Evolutionary conservation across 2,113 vertebrate genomes (phyloP), one percentile per base, ranked within the genome.

Genomic region (Etia nguti): DNA sequence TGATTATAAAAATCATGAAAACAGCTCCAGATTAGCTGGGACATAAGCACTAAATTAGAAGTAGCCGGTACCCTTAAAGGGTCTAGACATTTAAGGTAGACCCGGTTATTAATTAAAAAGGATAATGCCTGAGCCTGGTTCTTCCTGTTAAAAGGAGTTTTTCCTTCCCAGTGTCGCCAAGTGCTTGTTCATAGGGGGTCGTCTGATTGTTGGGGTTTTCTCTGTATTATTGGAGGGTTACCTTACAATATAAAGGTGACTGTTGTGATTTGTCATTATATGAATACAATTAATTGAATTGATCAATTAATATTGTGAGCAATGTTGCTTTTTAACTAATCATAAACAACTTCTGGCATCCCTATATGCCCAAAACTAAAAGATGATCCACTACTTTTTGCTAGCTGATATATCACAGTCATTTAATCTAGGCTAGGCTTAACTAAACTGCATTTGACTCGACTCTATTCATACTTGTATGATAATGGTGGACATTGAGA

Each of bases 351-450:
- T 5, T 41, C 22, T 22, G 20, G 4, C 34, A 22, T 41, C 20
- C 4, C 62, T 22, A 68, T 22, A 4, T 68, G 6, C 6, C 1
- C 0, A 38, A 41, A 68, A 68, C 0, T 15, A 5, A 68, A 41
- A 68, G 36, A 68, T 68, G 22, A 24, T 70, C n/a, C 62, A 24
- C 7, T 38, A 0, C 18, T n/a, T 70, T 70, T 24, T 43, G 36
- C 62, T 70, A 41, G n/a, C 62, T 70, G 36, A 22, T 70, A 68
- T 68, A 68, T 68, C 2, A 68, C 36, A 0, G 15, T 41, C n/a
- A 41, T 68, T 68, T 41, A 68, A 68, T 68, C 36, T 38, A 68
- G 57, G 29, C 16, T 60, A 60, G 62, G 36, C 36, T 68, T 68
- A 68, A 70, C 65, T 43, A 70, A 43, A 15, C 36, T 70, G 36